phyloP scores from a whole-genome alignment of 2,113 vertebrate genomes.

The Phalacrocorax pelagicus region DNA sequence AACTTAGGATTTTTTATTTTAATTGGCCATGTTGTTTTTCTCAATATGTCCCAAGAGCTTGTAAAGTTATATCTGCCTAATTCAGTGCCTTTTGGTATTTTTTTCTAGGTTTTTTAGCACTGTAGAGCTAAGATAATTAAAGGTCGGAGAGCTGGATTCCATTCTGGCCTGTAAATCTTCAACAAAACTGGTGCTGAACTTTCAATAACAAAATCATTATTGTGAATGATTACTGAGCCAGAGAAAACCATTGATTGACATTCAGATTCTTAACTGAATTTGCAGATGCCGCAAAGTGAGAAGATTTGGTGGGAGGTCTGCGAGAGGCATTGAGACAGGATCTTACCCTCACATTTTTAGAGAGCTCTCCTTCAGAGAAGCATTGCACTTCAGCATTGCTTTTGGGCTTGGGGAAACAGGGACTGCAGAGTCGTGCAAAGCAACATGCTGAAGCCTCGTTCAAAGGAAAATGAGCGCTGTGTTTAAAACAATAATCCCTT shows the following conservation, averaged over 20 bases:
- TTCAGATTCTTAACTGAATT: constrained; percentile 58
- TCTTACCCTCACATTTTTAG: constrained; percentile 19
- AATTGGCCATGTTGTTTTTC: not conserved
- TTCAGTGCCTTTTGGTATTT: not conserved
- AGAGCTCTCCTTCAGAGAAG: not conserved
- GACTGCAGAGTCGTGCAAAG: not conserved
- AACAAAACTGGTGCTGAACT: constrained; percentile 45
- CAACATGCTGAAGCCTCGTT: not conserved
- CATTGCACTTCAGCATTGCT: not conserved
- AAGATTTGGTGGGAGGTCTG: constrained; percentile 58
- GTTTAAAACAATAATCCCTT: constrained; percentile 27
- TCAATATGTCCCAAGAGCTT: not conserved
- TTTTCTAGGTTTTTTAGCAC: not conserved
- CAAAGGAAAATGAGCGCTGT: not conserved
- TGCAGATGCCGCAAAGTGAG: constrained; percentile 53
- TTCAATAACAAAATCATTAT: constrained; percentile 64
- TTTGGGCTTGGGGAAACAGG: not conserved
- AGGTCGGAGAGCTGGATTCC: constrained; percentile 37
- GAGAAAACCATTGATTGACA: constrained; percentile 61
- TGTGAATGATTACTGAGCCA: constrained; percentile 67
- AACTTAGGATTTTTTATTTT: not conserved
- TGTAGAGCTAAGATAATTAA: constrained; percentile 48
- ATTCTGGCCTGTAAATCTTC: constrained; percentile 60
- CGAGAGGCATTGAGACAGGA: not conserved
- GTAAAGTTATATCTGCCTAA: not conserved